Evolutionary conservation across 1,140 invertebrate species (phyloP).

Genomic region (Dreissena rostriformis): DNA sequence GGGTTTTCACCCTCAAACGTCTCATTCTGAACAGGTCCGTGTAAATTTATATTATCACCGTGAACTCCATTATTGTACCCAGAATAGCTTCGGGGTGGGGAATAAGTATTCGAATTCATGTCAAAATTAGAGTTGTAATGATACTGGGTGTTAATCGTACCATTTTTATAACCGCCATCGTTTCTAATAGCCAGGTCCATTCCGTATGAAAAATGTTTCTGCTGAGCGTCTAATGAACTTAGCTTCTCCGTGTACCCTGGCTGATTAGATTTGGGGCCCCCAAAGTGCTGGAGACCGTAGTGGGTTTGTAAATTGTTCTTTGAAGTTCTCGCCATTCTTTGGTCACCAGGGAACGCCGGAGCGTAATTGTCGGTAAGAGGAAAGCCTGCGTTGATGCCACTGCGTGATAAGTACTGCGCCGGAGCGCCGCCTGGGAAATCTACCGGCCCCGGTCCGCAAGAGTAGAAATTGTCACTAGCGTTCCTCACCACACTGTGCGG

Average conservation of each 20-base stretch:
- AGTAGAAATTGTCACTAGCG: conserved; percentile 55
- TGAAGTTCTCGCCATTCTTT: conserved; percentile 37
- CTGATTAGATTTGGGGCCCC: conserved; percentile 47
- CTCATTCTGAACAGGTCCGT: conserved; percentile 38
- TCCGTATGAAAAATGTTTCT: conserved; percentile 49
- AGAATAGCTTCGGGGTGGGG: conserved; percentile 39
- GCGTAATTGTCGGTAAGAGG: conserved; percentile 47
- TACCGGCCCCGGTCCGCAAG: conserved; percentile 32
- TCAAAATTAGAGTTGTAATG: conserved; percentile 52
- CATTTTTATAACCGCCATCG: conserved; percentile 49
- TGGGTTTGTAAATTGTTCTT: conserved; percentile 44
- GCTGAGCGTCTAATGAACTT: conserved; percentile 29
- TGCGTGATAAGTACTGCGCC: conserved; percentile 21
- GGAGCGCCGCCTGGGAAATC: conserved; percentile 49
- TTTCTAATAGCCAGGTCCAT: conserved; percentile 24
- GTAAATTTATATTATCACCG: conserved; percentile 51
- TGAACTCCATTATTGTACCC: conserved; percentile 49
- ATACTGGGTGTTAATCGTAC: conserved; percentile 47
- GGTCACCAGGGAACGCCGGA: conserved; percentile 27
- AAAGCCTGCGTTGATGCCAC: conserved; percentile 35
- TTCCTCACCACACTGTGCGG: conserved; percentile 21
- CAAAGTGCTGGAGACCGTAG: conserved; percentile 50
- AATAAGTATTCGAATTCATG: conserved; percentile 54
- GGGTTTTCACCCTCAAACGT: conserved; percentile 41
- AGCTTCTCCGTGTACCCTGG: conserved; percentile 30